phyloP scores from a whole-genome alignment of 2,888 invertebrate species.

The Conus canariensis region DNA sequence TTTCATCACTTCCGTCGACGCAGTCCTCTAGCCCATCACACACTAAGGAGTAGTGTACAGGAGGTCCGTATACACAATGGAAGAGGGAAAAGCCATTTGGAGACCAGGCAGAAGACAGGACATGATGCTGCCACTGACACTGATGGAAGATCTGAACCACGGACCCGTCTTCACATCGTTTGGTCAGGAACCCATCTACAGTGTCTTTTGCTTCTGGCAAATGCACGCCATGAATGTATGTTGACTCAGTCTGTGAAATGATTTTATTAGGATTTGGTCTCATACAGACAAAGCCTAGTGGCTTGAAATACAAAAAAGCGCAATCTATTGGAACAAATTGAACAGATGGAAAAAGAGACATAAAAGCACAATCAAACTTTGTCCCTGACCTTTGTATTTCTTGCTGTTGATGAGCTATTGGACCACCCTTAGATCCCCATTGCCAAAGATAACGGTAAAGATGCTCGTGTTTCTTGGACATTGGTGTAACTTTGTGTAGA shows the following conservation, averaged over 20 bases:
- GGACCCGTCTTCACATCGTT: conserved; percentile 32
- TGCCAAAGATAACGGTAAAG: conserved; percentile 35
- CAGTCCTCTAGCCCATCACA: conserved; percentile 3
- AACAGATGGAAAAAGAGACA: neutral
- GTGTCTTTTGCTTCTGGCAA: neutral
- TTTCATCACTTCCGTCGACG: conserved; percentile 22
- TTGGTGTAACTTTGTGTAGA: neutral
- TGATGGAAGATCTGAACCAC: conserved; percentile 20
- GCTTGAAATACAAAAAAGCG: no score
- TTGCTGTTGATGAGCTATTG: conserved; percentile 21
- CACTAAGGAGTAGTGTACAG: neutral
- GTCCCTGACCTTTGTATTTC: neutral
- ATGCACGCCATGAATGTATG: neutral
- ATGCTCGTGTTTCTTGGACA: neutral
- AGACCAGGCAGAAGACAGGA: neutral
- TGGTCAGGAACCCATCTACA: neutral
- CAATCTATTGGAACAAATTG: neutral
- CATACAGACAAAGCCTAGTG: conserved; percentile 34
- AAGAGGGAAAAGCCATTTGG: neutral
- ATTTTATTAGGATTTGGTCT: neutral
- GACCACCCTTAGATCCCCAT: conserved; percentile 32
- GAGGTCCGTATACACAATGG: neutral
- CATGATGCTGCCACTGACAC: neutral
- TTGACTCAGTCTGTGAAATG: neutral
- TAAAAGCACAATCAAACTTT: neutral